These are phyloP conservation scores for Callionymus lyra DNA, from an alignment of 2,113 vertebrate genomes.

Conservation along the genomic window DNA sequence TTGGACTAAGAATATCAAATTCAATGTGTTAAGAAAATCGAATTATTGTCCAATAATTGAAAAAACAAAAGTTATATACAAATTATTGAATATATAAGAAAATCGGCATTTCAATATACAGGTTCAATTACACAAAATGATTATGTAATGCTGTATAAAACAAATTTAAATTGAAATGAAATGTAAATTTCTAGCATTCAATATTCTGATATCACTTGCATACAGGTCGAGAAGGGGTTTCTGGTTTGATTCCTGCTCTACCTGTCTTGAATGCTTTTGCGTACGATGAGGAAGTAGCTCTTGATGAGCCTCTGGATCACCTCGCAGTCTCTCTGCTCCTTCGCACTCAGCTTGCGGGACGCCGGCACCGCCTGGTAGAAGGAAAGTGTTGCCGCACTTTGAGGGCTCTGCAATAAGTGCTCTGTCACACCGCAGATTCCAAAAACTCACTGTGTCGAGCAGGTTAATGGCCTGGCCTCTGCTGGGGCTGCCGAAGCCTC, in stretches of 20 bases:
- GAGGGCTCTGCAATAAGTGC: not conserved
- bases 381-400: not conserved
- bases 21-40: too few species aligned
- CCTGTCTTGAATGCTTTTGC: conserved; percentile 80
- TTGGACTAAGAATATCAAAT: too few species aligned
- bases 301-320: conserved; percentile 77
- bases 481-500: conserved; percentile 60
- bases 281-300: conserved; percentile 77
- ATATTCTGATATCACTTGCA: too few species aligned
- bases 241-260: conserved; percentile 24
- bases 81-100: too few species aligned
- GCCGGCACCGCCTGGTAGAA: conserved; percentile 58
- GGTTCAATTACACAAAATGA: too few species aligned
- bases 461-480: conserved; percentile 70
- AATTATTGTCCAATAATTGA: too few species aligned
- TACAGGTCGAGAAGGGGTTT: not conserved
- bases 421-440: conserved; percentile 3
- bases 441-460: conserved; percentile 66
- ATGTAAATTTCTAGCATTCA: too few species aligned
- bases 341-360: conserved; percentile 63
- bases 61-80: too few species aligned
- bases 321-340: conserved; percentile 75
- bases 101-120: too few species aligned
- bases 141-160: too few species aligned
- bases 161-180: too few species aligned